Conservation (phyloP, 2,113 vertebrate species). For the Theristicus caerulescens region DNA sequence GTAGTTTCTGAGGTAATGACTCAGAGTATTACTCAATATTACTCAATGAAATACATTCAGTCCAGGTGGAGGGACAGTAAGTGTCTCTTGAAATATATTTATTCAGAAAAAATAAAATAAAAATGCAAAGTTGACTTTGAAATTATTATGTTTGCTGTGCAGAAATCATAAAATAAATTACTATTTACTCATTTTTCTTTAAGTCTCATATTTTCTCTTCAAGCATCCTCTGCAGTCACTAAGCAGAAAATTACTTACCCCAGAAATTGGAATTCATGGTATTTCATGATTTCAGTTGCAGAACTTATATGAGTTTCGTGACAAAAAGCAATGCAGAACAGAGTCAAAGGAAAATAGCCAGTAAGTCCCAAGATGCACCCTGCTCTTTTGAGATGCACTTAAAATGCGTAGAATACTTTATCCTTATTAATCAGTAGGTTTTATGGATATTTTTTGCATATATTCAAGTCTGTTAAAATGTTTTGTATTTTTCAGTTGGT, state of each 20-base stretch:
- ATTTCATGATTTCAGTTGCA: background rate
- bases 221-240: background rate
- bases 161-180: background rate
- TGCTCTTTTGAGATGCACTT: background rate
- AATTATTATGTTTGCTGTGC: background rate
- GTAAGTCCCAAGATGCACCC: background rate
- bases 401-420: background rate
- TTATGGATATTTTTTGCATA: background rate
- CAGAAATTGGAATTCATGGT: background rate
- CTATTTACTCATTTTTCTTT: background rate
- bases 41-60: background rate
- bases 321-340: background rate
- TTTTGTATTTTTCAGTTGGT: background rate
- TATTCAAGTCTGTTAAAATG: background rate
- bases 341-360: background rate
- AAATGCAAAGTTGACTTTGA: background rate
- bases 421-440: background rate
- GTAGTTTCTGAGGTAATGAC: background rate
- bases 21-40: background rate
- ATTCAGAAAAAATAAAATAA: background rate
- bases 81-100: background rate
- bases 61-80: background rate
- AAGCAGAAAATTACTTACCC: background rate
- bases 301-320: background rate
- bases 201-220: background rate